Evolutionary conservation across 2,888 invertebrate species (phyloP).

Genomic region (Drosophila subquinaria): DNA sequence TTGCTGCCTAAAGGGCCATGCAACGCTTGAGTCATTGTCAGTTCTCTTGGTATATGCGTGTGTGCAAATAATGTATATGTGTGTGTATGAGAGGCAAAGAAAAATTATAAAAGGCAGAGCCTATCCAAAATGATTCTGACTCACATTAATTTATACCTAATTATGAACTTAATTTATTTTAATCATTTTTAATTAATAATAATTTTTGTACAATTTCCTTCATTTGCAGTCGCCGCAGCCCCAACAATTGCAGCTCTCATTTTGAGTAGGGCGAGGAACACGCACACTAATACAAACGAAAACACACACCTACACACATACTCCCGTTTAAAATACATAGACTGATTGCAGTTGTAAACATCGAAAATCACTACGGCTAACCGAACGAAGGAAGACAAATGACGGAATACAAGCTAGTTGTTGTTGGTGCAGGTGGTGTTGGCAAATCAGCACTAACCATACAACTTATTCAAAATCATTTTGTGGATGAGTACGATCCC

Average conservation of each 20-base stretch:
- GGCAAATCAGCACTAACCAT: constrained; percentile 99
- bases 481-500: constrained; percentile 99
- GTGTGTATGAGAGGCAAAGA: constrained; percentile 43
- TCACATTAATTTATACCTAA: constrained; percentile 70
- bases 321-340: constrained; percentile 38
- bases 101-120: constrained; percentile 38
- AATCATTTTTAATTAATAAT: constrained; percentile 79
- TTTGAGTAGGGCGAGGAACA: constrained; percentile 56
- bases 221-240: constrained; percentile 59
- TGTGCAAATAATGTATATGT: constrained; percentile 31
- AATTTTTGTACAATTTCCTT: constrained; percentile 49
- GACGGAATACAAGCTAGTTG: constrained; percentile 99
- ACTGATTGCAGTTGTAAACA: constrained; percentile 71
- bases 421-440: constrained; percentile 99
- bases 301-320: constrained; percentile 28
- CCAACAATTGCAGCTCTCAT: constrained; percentile 49
- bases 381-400: constrained; percentile 86
- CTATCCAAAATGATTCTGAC: constrained; percentile 46
- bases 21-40: constrained; percentile 69
- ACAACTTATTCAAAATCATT: constrained; percentile 98
- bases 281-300: constrained; percentile 34
- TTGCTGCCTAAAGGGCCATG: constrained; percentile 24
- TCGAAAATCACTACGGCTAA: constrained; percentile 64
- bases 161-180: constrained; percentile 74
- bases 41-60: constrained; percentile 49